A percentile compares a stretch with the other conserved stretches of the same genome.
Evolutionary conservation across 64 coral and sea anemone genomes (phyloP).

Genomic region (Cladopsammia gracilis): DNA sequence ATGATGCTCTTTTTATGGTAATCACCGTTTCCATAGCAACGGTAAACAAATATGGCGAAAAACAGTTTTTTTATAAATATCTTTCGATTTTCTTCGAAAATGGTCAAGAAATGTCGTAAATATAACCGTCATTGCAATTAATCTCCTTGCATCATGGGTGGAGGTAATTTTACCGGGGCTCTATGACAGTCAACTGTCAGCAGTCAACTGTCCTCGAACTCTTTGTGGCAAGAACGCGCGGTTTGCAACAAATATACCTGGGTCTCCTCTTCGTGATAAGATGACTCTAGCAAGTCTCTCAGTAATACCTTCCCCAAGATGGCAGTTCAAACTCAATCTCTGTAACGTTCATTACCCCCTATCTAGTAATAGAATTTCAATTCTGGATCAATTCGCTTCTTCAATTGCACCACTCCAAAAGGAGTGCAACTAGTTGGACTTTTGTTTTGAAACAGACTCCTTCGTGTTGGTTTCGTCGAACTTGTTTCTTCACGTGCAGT

Average conservation of each 20-base stretch:
- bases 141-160: background rate
- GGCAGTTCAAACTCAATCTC: conserved; percentile 52
- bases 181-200: conserved; percentile 40
- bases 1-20: too few relatives aligned
- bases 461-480: too few relatives aligned
- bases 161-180: conserved; percentile 32
- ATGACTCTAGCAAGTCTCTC: conserved; percentile 46
- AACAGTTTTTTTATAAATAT: too few relatives aligned
- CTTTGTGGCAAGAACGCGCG: conserved; percentile 71
- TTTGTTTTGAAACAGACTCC: too few relatives aligned
- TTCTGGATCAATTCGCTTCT: too few relatives aligned
- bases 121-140: background rate
- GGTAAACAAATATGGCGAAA: too few relatives aligned
- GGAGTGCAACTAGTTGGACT: too few relatives aligned
- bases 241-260: conserved; percentile 80
- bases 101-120: too few relatives aligned
- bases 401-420: too few relatives aligned
- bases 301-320: conserved; percentile 9
- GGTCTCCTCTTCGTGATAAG: conserved; percentile 52
- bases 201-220: background rate
- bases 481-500: too few relatives aligned
- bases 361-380: conserved; percentile 55
- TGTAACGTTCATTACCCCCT: conserved; percentile 40
- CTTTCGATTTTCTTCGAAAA: too few relatives aligned
- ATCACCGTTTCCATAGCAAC: too few relatives aligned